phyloP scores from a whole-genome alignment of 2,113 vertebrate genomes.

The Empidonax alnorum region DNA sequence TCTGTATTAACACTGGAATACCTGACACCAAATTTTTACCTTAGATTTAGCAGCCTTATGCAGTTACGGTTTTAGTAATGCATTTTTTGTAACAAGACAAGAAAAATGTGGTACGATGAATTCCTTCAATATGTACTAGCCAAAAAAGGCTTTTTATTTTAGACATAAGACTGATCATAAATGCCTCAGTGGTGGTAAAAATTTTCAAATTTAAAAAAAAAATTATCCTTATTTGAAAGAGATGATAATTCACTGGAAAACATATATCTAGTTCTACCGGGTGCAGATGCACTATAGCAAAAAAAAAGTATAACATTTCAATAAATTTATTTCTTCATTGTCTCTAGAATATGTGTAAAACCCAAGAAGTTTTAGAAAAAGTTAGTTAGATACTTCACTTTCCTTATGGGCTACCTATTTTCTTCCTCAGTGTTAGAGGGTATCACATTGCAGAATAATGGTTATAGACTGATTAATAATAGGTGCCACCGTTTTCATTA shows the following conservation, averaged over 20 bases:
- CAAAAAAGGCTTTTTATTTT: slow-evolving; percentile 21
- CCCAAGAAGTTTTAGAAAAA: neutral
- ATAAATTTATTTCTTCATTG: neutral
- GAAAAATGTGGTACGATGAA: neutral
- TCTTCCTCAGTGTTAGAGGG: neutral
- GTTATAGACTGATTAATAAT: neutral
- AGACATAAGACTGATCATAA: neutral
- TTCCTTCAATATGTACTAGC: neutral
- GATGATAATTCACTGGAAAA: neutral
- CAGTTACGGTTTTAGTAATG: slow-evolving; percentile 35
- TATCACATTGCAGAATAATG: neutral
- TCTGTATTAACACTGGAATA: neutral
- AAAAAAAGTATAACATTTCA: neutral
- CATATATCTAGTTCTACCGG: neutral
- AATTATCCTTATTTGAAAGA: neutral
- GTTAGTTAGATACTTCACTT: neutral
- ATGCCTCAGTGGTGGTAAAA: neutral
- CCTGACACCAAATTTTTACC: neutral
- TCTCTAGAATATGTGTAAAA: neutral
- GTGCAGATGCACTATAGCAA: neutral
- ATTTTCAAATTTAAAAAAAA: neutral
- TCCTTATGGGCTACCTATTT: neutral
- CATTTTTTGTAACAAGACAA: neutral
- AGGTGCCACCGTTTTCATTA: neutral
- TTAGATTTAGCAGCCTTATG: neutral